Evolutionary conservation across 2,113 vertebrate species (phyloP).

Genomic region (Eleginops maclovinus): DNA sequence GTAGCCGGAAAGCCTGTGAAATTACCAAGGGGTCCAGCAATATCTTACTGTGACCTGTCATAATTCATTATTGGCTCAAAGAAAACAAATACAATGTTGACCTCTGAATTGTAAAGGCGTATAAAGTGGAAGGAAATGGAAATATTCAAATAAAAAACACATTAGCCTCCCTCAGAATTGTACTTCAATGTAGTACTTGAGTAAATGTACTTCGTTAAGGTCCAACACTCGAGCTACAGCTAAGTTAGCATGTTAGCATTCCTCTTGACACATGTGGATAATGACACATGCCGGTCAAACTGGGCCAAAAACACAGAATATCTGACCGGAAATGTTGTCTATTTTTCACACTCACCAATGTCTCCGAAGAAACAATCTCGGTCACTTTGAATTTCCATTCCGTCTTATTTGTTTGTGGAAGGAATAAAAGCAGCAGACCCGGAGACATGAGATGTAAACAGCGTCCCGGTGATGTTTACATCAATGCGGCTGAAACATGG

Average conservation of each 20-base stretch:
- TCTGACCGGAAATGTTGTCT: background rate
- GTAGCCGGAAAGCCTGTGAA: too few species aligned
- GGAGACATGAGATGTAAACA: conserved; percentile 38
- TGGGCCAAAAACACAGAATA: background rate
- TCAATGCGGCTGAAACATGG: background rate
- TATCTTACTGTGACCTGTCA: too few species aligned
- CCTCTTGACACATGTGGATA: background rate
- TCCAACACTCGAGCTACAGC: too few species aligned
- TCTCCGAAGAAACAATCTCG: conserved; percentile 80
- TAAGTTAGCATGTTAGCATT: background rate
- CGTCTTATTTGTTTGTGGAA: background rate
- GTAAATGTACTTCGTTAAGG: too few species aligned
- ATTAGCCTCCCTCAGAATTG: too few species aligned
- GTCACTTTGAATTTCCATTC: conserved; percentile 67
- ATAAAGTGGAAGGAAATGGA: too few species aligned
- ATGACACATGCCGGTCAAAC: background rate
- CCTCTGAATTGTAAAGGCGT: too few species aligned
- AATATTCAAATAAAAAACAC: too few species aligned
- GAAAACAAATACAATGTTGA: too few species aligned
- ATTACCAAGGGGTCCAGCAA: too few species aligned
- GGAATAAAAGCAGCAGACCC: background rate
- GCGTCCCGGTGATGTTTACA: background rate
- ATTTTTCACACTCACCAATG: conserved; percentile 73
- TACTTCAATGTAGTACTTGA: too few species aligned
- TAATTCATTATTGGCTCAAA: too few species aligned